Conservation (phyloP, 2,113 vertebrate genomes). For the Scomber scombrus region DNA sequence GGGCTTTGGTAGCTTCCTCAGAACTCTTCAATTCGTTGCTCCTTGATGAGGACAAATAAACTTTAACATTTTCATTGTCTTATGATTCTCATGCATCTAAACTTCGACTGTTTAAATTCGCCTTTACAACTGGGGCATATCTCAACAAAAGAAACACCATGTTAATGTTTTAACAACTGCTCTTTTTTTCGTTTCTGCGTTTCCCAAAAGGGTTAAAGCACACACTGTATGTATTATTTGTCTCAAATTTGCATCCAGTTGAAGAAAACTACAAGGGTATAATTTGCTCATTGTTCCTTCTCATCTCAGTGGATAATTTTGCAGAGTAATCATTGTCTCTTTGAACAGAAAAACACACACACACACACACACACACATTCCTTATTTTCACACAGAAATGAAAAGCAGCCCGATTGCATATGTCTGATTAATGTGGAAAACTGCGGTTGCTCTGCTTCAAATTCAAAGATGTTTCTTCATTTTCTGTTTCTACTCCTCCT, state of each 20-base stretch:
- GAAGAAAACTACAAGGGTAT: constrained; percentile 47
- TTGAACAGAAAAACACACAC: constrained; percentile 39
- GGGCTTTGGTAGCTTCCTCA: not conserved
- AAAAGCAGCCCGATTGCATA: constrained; percentile 56
- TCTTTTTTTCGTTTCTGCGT: not conserved
- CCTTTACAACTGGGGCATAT: not conserved
- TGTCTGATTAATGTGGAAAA: constrained; percentile 66
- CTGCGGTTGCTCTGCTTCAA: constrained; percentile 53
- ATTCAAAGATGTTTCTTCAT: constrained; percentile 45
- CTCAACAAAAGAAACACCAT: constrained; percentile 31
- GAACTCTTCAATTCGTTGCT: not conserved
- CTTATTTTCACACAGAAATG: constrained; percentile 58
- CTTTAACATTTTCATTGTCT: constrained; percentile 21
- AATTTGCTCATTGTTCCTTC: constrained; percentile 51
- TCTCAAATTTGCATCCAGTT: constrained; percentile 34
- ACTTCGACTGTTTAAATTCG: constrained; percentile 22
- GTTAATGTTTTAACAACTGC: not conserved
- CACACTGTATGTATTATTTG: constrained; percentile 1
- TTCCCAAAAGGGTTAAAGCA: constrained; percentile 38
- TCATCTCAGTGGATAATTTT: constrained; percentile 40
- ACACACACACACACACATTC: constrained; percentile 49
- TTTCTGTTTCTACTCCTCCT: constrained; percentile 51
- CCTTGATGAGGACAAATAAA: constrained; percentile 30
- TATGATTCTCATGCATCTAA: constrained; percentile 32
- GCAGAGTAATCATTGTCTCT: constrained; percentile 46